These are phyloP conservation scores for Volucella inflata DNA, from an alignment of 2,888 invertebrate genomes.

Conservation along the genomic window DNA sequence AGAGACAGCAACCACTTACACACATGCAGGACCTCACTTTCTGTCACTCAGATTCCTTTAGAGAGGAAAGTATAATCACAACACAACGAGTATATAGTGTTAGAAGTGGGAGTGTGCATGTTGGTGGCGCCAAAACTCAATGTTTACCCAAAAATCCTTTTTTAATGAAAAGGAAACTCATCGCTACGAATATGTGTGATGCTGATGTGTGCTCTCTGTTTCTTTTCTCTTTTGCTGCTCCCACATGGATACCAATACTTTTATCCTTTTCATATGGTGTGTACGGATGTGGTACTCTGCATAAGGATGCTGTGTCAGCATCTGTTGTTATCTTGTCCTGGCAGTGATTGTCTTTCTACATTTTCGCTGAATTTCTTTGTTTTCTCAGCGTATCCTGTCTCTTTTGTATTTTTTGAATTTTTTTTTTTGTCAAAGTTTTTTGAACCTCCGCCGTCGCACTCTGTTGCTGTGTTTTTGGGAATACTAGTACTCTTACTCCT, in stretches of 20 bases:
- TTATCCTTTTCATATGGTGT: constrained; percentile 19
- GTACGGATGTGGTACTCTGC: not conserved
- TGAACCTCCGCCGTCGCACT: constrained; percentile 37
- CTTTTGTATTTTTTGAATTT: constrained; percentile 2
- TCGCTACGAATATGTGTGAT: constrained; percentile 18
- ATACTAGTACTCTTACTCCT: too few relatives aligned
- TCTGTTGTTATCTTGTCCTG: constrained; percentile 73
- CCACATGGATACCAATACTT: not conserved
- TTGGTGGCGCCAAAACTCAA: constrained; percentile 32
- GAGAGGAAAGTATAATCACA: not conserved
- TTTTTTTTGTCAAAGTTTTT: constrained; percentile 33
- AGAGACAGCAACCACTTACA: constrained; percentile 2
- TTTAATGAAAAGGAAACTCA: constrained; percentile 67
- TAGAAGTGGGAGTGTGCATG: constrained; percentile 15
- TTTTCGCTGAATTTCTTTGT: constrained; percentile 19
- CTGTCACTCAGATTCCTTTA: not conserved
- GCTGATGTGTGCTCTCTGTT: not conserved
- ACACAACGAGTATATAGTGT: constrained; percentile 15
- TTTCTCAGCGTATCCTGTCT: too few relatives aligned
- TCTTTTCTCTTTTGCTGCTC: constrained; percentile 25
- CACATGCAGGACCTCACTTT: not conserved
- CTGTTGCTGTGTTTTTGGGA: constrained; percentile 2
- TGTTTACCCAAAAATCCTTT: constrained; percentile 59
- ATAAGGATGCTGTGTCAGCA: constrained; percentile 65
- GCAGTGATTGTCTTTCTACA: constrained; percentile 69